phyloP scores from a whole-genome alignment of 2,113 vertebrate genomes.

The Chloroceryle aenea region DNA sequence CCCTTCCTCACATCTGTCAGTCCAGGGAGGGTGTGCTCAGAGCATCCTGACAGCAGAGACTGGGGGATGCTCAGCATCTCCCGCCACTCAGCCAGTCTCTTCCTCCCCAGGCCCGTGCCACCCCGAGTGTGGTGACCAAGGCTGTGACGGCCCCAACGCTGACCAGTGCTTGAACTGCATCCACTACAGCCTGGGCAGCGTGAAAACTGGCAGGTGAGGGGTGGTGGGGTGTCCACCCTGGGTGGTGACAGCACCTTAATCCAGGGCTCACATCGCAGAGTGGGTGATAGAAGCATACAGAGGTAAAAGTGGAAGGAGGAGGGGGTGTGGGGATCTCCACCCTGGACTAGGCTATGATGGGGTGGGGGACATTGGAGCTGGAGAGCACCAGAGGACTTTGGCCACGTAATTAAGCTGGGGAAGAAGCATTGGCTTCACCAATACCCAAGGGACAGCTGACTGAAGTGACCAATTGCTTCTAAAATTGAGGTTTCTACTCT shows the following conservation, averaged over 20 bases:
- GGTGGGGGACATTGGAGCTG: background rate
- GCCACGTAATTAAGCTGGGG: background rate
- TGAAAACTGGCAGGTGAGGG: conserved; percentile 85
- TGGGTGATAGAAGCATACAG: rapidly evolving
- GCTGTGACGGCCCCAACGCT: conserved; percentile 84
- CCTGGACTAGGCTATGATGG: background rate
- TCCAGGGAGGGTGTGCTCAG: background rate
- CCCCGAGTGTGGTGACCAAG: conserved; percentile 87
- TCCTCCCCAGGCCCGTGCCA: conserved; percentile 83
- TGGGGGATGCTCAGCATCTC: background rate
- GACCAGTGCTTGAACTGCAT: conserved; percentile 91
- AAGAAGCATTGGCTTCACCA: background rate
- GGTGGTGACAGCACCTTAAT: rapidly evolving
- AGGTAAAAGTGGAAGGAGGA: background rate
- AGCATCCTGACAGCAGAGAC: background rate
- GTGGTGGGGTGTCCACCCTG: rapidly evolving
- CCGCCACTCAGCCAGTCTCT: rapidly evolving
- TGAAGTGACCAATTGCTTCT: background rate
- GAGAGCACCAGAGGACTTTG: background rate
- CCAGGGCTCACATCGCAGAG: rapidly evolving
- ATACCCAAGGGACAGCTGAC: background rate
- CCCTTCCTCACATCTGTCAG: rapidly evolving
- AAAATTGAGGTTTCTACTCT: background rate
- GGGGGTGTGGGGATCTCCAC: background rate
- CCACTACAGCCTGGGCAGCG: conserved; percentile 87